phyloP scores from a whole-genome alignment of 2,113 vertebrate species.

The Vulpes vulpes region DNA sequence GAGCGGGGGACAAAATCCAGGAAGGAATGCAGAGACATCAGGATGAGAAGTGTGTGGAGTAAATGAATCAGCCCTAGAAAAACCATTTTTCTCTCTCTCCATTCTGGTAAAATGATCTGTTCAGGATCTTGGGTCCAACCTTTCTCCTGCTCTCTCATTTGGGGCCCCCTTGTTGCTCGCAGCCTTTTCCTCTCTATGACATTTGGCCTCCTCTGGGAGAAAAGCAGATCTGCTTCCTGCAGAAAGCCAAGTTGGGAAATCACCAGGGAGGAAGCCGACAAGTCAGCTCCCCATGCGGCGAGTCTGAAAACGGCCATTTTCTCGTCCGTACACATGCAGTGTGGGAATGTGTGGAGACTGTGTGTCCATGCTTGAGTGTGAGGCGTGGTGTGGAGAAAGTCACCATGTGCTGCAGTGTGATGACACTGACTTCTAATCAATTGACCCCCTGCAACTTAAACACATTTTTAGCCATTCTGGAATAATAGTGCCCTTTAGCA shows the following conservation, averaged over 20 bases:
- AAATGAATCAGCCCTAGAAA: conserved; percentile 52
- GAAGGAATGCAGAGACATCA: conserved; percentile 31
- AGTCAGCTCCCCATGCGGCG: conserved; percentile 41
- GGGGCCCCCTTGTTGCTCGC: conserved; percentile 56
- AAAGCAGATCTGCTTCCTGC: conserved; percentile 78
- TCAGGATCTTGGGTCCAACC: conserved; percentile 66
- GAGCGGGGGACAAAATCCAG: conserved; percentile 6
- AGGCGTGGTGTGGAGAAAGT: background rate
- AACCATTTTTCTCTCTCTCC: conserved; percentile 22
- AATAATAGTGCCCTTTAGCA: background rate
- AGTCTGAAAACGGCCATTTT: conserved; percentile 62
- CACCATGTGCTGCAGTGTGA: background rate
- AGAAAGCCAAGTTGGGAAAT: conserved; percentile 80
- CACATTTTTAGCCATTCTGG: background rate
- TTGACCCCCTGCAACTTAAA: background rate
- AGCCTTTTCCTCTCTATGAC: conserved; percentile 73
- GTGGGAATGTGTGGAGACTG: background rate
- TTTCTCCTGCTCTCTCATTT: conserved; percentile 52
- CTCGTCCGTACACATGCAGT: background rate
- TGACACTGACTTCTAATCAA: background rate
- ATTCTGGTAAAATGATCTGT: conserved; percentile 70
- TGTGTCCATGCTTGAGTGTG: background rate
- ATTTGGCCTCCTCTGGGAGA: conserved; percentile 81
- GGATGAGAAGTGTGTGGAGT: background rate
- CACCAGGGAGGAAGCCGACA: conserved; percentile 77